Base-by-base conservation (phyloP, 2,888 invertebrate genomes). In the Neocrepidodera transversa region DNA sequence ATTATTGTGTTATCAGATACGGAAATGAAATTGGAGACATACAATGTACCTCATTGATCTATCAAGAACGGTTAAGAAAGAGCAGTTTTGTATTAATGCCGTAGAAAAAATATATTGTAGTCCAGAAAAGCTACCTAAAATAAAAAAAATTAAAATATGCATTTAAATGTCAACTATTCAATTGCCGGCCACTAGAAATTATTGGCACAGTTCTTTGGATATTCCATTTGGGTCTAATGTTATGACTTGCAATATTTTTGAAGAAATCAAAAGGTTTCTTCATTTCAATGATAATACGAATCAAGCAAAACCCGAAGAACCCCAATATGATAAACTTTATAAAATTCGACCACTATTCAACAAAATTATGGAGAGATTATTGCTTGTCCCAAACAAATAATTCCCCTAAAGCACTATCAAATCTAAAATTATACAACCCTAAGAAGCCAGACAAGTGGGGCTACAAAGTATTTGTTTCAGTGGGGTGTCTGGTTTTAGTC, bases 241-340 rank as follows among this genome's bases (percentile, higher is more conserved):
- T 26, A 60, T 60, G 55, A 51, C 20, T n/a, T 60, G 51, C 38
- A 56, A 60, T 23, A 45, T 20, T 23, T 60, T 36, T 18, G 40
- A 60, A 40, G 51, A 55, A 52, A 56, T 60, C n/a, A 60, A 52
- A 55, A 23, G 56, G 38, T 56, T 55, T 40, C 16, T 60, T 30
- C 60, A 56, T 43, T 60, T 56, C 48, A 60, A 42, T 42, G 17
- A 54, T 14, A 36, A 36, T 14, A 14, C n/a, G 2, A 30, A 30
- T 10, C 30, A 30, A 10, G n/a, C 6, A 30, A 30, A 30, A 10
- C 30, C 8, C n/a, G 43, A 14, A 5, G 23, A 43, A 11, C 13
- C 32, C 11, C 55, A 42, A 20, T 51, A 55, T 38, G 52, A 58
- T 23, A 47, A 50, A 13, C 30, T 56, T 4, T 49, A 40, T 42